Base-by-base conservation (phyloP, 2,113 vertebrate species). In the Zosterops hypoxanthus region DNA sequence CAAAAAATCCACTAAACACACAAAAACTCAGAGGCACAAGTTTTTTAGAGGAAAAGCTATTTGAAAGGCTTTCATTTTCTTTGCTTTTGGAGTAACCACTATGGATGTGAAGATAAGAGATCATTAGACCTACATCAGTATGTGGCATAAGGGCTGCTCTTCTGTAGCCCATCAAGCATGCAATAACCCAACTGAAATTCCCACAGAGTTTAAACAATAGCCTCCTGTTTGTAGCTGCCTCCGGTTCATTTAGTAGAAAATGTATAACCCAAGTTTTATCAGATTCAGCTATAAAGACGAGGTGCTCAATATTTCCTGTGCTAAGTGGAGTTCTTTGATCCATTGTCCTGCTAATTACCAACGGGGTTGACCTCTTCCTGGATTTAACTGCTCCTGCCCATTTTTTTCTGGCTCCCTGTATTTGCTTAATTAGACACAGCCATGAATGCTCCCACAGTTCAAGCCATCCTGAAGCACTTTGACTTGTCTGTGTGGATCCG, bases 291-390 rank as follows among this genome's bases (percentile, higher is more conserved):
- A 68, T 86, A 92, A 95, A 90, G 93, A 91, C 8, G 31, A 90
- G 83, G 91, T 93, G 88, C 94, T 97, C 86, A 90, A 86, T 96
- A 92, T 96, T 97, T 96, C 92, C 95, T 92, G 81, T 71, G 88
- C 36, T 92, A 97, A 97, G 90, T 95, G 88, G 94, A 86, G 87
- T 82, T 91, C 94, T 96, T 96, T 90, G 91, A 96, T 96, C 94
- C 71, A 94, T 97, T 96, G 81, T 93, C 86, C 63, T 75, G 92
- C 76, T 94, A 96, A 94, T 91, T 94, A 91, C 91, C n/a, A 26
- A 81, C 0, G 11, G 92, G 92, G 84, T 56, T 89, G 83, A 96
- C 94, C 94, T 94, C 84, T 95, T 92, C 91, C 92, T 95, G 93
- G 88, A 93, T 96, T 96, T 95, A 96, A 92, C 79, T 87, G 39